Conservation (phyloP, 1,140 invertebrate species). For the Solen grandis region DNA sequence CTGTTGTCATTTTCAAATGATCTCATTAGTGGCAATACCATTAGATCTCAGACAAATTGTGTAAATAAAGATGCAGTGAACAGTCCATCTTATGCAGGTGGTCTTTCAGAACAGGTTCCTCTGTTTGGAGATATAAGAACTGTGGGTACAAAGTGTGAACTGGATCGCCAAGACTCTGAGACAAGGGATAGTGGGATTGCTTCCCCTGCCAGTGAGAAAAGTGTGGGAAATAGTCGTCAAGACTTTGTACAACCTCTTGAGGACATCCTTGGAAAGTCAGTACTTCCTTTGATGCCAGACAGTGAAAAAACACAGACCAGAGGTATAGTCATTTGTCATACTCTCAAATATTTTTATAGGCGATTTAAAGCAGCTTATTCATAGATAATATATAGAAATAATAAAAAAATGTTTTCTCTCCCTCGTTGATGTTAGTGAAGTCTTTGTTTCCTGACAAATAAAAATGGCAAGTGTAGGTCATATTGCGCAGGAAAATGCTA, state of each 20-base stretch:
- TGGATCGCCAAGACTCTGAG: conserved; percentile 26
- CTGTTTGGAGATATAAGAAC: not conserved
- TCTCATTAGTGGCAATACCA: not conserved
- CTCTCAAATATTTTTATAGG: not conserved
- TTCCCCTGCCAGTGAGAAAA: conserved; percentile 36
- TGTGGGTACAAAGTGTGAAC: not conserved
- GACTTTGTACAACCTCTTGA: not conserved
- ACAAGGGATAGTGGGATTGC: conserved; percentile 45
- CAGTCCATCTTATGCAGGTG: not conserved
- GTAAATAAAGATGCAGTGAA: not conserved
- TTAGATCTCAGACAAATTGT: not conserved
- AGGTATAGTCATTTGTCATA: conserved; percentile 2
- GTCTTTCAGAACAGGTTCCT: not conserved
- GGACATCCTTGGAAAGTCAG: not conserved
- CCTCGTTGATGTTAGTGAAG: too few relatives aligned
- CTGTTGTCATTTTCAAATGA: not conserved
- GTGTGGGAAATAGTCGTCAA: not conserved
- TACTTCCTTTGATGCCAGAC: conserved; percentile 12
- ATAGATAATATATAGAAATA: not conserved
- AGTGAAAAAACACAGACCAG: not conserved
- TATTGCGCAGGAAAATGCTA: too few relatives aligned
- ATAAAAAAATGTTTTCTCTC: not conserved
- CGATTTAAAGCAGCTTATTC: not conserved
- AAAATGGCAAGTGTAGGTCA: too few relatives aligned
- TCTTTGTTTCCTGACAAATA: too few relatives aligned